Conservation (phyloP, 2,113 vertebrate genomes). For the Paedocypris sp. region DNA sequence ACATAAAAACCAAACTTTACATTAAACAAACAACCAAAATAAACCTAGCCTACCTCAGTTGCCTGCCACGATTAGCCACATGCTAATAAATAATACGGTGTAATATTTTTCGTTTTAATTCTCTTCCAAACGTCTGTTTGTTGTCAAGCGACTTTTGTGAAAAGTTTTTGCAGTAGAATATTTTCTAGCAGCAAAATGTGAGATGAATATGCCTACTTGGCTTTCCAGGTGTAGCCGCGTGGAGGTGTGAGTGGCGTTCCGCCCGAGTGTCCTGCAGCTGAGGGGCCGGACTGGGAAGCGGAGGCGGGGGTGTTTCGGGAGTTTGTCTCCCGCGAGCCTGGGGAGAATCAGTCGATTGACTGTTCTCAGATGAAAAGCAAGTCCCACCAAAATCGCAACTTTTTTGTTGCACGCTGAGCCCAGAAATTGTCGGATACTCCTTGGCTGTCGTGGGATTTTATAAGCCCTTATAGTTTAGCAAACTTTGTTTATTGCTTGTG, state of each 20-base stretch:
- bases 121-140: too few species aligned
- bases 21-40: too few species aligned
- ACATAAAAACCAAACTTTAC: too few species aligned
- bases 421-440: not conserved
- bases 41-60: too few species aligned
- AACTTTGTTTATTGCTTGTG: not conserved
- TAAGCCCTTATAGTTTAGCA: not conserved
- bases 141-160: too few species aligned
- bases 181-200: not conserved
- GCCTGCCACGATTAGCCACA: too few species aligned
- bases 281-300: slow-evolving; percentile 23
- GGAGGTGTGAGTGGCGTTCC: slow-evolving; percentile 11
- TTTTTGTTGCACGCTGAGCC: slow-evolving; percentile 1
- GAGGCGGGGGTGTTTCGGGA: slow-evolving; percentile 27
- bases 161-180: too few species aligned
- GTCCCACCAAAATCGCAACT: slow-evolving; percentile 18
- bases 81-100: too few species aligned
- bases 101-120: too few species aligned
- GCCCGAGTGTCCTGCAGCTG: not conserved
- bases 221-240: not conserved
- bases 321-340: not conserved
- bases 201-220: not conserved
- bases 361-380: slow-evolving; percentile 21
- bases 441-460: not conserved
- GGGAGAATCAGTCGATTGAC: not conserved